Percentiles rank a stretch among this genome's conserved stretches.
Evolutionary conservation across 2,797 vertebrate species (phyloP).

Genomic region (Benthosema pterotum): DNA sequence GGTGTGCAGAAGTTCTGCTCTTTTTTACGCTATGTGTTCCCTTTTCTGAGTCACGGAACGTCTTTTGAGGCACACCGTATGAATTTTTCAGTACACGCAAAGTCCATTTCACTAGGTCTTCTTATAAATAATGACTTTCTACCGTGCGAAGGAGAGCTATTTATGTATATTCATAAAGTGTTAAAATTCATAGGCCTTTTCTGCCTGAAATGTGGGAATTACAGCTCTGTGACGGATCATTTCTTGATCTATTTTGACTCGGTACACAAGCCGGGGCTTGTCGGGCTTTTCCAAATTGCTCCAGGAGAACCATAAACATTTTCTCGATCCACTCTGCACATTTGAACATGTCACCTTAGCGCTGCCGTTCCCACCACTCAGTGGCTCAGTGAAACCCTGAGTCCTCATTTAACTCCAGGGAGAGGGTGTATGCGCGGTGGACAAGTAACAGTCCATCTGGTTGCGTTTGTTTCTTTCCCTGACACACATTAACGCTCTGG

Average conservation of each 20-base stretch:
- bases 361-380: slow-evolving; percentile 34
- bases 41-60: slow-evolving; percentile 39
- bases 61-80: slow-evolving; percentile 42
- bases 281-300: slow-evolving; percentile 45
- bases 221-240: slow-evolving; percentile 70
- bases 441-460: no score
- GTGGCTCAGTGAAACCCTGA: neutral
- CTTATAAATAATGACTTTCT: slow-evolving; percentile 72
- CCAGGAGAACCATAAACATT: slow-evolving; percentile 63
- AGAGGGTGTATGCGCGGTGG: no score
- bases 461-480: no score
- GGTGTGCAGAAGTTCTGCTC: no score
- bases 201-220: slow-evolving; percentile 46
- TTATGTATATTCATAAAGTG: slow-evolving; percentile 42
- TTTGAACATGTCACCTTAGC: slow-evolving; percentile 56
- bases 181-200: slow-evolving; percentile 70
- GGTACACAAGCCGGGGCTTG: slow-evolving; percentile 39
- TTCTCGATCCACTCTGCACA: slow-evolving; percentile 54
- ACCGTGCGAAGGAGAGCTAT: slow-evolving; percentile 43
- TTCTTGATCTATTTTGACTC: slow-evolving; percentile 72
- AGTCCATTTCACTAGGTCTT: slow-evolving; percentile 69
- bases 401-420: no score
- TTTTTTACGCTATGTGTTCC: slow-evolving; percentile 19
- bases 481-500: no score
- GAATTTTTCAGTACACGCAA: slow-evolving; percentile 76